Conservation (phyloP, 2,888 invertebrate genomes). For the Psylliodes chrysocephalus region DNA sequence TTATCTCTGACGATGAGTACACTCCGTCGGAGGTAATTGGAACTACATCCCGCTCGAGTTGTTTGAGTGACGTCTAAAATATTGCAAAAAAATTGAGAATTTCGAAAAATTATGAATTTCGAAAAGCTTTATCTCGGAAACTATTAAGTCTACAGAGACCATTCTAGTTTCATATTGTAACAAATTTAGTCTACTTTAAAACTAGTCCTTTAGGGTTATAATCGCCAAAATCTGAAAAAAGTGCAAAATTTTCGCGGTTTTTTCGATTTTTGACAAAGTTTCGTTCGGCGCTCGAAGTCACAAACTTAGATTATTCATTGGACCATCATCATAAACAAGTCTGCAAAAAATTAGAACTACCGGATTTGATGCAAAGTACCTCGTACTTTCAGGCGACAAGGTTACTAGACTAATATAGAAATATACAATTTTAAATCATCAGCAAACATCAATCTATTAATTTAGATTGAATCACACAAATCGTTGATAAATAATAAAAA, state of each 20-base stretch:
- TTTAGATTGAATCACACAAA: too few species aligned
- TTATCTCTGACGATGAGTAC: too few species aligned
- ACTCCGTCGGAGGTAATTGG: too few species aligned
- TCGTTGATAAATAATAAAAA: too few species aligned
- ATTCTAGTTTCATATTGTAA: conserved; percentile 19
- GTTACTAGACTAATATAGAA: background rate
- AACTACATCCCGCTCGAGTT: too few species aligned
- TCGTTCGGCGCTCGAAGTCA: background rate
- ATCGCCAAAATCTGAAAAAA: conserved; percentile 4
- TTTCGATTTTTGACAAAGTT: conserved; percentile 1
- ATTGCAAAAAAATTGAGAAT: too few species aligned
- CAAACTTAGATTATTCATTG: background rate
- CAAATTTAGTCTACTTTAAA: conserved; percentile 18
- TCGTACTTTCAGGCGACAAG: background rate
- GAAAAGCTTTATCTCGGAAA: conserved; percentile 8
- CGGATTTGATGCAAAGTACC: background rate
- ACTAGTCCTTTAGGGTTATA: conserved; percentile 9
- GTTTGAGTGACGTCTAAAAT: too few species aligned
- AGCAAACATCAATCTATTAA: too few species aligned
- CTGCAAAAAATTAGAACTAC: background rate
- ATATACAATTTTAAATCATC: too few species aligned
- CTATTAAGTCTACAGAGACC: background rate
- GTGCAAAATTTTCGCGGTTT: background rate
- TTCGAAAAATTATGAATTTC: conserved; percentile 2
- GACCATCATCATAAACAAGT: background rate